Base-by-base conservation (phyloP, 2,888 invertebrate genomes). In the Aradus depressus region DNA sequence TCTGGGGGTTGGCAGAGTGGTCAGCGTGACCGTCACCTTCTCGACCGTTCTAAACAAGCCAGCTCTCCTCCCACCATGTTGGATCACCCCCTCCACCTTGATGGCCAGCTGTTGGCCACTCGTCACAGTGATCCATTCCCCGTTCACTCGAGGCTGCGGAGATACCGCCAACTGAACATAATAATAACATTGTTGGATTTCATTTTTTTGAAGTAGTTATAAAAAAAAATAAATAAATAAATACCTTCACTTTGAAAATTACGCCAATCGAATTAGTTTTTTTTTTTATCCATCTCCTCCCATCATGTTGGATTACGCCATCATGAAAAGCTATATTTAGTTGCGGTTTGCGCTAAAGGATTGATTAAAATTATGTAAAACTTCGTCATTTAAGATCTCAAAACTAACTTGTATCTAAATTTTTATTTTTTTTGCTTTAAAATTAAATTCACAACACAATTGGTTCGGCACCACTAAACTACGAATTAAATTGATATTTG, bases 1-100 rank as follows among this genome's bases (percentile, higher is more conserved):
- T 25, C 70, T 65, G 34, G 71, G 69, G 65, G 80, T 70, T 44
- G 78, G 67, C 61, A 77, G 74, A 0, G 83, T 82, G 1, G 76
- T 77, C 3, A 86, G 76, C 2, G 76, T 79, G 26, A 89, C 74
- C 60, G 80, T 75, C 53, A 87, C 79, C 54, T 80, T 76, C 58
- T 78, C 73, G 55, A 89, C 79, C 62, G 76, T 75, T 31, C 87
- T 73, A 64, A 80, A 85, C 10, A 82, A 66, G 4, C 81, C 80
- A 4, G 80, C 78, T 53, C 73, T 71, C 58, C 73, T 74, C 58
- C 73, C 74, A 21, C 80, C 81, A 59, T 82, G 82, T 61, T 84
- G 81, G 42, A 93, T 76, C 1, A 96, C 91, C 1, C 95, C 95
- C 69, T 95, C 95, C 2, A 95, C 86, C 72, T 91, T 92, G 21